Base-by-base conservation (phyloP, 1,140 invertebrate genomes). In the Lithobius niger region DNA sequence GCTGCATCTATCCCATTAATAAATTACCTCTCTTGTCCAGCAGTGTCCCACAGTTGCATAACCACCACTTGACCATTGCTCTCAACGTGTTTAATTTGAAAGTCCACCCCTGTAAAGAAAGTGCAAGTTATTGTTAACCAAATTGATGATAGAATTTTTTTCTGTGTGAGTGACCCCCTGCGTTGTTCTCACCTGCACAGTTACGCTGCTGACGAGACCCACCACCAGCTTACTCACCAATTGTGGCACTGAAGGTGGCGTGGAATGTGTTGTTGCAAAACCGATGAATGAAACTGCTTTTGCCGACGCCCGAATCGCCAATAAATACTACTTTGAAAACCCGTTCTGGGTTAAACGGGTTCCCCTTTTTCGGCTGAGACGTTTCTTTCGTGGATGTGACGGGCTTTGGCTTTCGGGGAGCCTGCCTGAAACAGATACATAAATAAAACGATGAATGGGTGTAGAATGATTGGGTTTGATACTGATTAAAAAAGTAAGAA, bases 11-110 rank as follows among this genome's bases (percentile, higher is more conserved):
- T 31, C 0, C n/a, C 18, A 6, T 53, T 28, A 54, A 58, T 28
- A 18, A 22, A 47, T 21, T 52, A 75, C 72, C 74, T 67, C 64
- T 79, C 77, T 60, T 78, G 75, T 1, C 77, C 77, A 10, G 78
- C 78, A 21, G 78, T 79, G 58, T 79, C 78, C 77, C 78, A 79
- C 0, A 80, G 60, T 60, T 80, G 78, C 10, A 80, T 62, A 2
- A 74, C 74, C 21, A 79, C 69, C 0, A 69, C 54, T 47, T 73
- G 65, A 36, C 69, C 70, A 13, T 71, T 71, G 0, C 77, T 56
- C 18, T 64, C 49, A n/a, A 79, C 60, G 25, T 68, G 69, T 62
- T 76, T 75, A 2, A 78, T 71, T 57, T 76, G 77, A 60, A 79
- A 80, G 66, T 79, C 78, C n/a, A 79, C 76, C 48, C 75, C 72